Evolutionary conservation across 1,140 invertebrate genomes (phyloP).

Genomic region (Gonatopus flavifemur): DNA sequence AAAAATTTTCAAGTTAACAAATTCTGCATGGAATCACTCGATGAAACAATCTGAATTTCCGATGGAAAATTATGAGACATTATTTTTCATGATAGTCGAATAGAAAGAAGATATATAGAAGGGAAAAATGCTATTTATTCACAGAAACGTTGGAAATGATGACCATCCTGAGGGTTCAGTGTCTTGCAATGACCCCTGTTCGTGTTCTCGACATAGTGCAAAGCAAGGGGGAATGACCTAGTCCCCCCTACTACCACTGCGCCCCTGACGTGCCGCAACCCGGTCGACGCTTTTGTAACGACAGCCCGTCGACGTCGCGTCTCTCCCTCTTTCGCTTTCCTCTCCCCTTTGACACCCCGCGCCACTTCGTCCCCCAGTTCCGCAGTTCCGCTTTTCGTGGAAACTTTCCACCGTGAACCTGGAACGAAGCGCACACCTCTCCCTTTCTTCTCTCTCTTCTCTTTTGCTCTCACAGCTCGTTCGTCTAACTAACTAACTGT

Average conservation of each 20-base stretch:
- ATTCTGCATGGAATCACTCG: background rate
- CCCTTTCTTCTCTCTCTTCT: too few relatives aligned
- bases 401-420: too few relatives aligned
- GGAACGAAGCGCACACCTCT: too few relatives aligned
- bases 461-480: too few relatives aligned
- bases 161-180: constrained; percentile 39
- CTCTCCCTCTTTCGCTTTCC: constrained; percentile 12
- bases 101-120: background rate
- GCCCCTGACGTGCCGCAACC: constrained; percentile 26
- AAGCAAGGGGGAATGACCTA: constrained; percentile 48
- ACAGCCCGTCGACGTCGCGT: constrained; percentile 6
- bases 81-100: background rate
- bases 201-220: constrained; percentile 31
- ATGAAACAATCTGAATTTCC: background rate
- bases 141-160: constrained; percentile 18
- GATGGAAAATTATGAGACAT: background rate
- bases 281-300: background rate
- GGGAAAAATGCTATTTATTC: too few relatives aligned
- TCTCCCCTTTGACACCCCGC: constrained; percentile 14
- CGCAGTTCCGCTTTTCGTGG: background rate
- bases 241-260: constrained; percentile 27
- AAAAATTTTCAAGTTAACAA: background rate
- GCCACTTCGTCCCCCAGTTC: constrained; percentile 9
- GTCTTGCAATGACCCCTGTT: constrained; percentile 44
- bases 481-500: too few relatives aligned